A percentile compares a stretch with the other conserved stretches of the same genome.
These are phyloP conservation scores for Elephas maximus DNA, from an alignment of 2,113 vertebrate genomes.

Conservation along the genomic window DNA sequence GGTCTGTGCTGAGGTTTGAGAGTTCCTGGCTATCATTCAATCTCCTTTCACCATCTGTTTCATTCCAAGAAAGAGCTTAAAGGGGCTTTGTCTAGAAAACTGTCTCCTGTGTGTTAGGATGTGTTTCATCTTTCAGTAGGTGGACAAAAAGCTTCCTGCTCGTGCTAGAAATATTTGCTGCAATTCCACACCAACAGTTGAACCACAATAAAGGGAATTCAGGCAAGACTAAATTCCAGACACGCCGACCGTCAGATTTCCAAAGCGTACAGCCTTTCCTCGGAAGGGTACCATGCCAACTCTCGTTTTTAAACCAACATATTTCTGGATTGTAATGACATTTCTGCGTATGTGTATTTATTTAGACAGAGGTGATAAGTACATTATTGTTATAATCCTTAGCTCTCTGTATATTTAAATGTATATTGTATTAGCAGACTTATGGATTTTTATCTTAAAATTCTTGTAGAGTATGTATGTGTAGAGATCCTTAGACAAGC, in stretches of 20 bases:
- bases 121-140: conserved; percentile 75
- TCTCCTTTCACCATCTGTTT: conserved; percentile 59
- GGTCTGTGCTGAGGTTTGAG: background rate
- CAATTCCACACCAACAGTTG: conserved; percentile 40
- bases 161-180: conserved; percentile 54
- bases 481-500: background rate
- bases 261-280: background rate
- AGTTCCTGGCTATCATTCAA: conserved; percentile 49
- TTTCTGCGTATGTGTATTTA: background rate
- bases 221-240: background rate
- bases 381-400: background rate
- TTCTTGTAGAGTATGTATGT: background rate
- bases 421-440: background rate
- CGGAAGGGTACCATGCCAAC: too few relatives aligned
- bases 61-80: conserved; percentile 71
- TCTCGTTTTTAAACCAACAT: background rate
- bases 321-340: background rate
- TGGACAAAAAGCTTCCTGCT: conserved; percentile 74
- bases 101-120: conserved; percentile 47
- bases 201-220: conserved; percentile 62
- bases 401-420: background rate
- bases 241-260: background rate
- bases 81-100: conserved; percentile 70
- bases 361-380: background rate
- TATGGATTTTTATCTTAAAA: background rate